Evolutionary conservation across 2,888 invertebrate genomes (phyloP), one percentile per base, ranked within the genome.

Genomic region (Muschampia staudingeri): DNA sequence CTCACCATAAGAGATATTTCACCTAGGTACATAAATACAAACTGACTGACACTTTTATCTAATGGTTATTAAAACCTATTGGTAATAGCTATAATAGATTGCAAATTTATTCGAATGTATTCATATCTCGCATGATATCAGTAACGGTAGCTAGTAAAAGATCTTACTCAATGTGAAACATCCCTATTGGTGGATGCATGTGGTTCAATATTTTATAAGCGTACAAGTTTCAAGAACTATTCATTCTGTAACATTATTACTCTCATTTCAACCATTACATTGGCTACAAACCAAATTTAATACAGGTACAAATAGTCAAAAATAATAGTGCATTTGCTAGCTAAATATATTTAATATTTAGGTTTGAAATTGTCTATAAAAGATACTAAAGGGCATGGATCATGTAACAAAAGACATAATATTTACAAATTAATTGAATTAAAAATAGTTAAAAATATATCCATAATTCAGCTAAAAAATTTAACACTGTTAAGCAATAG

Each of bases 1-100:
- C 9, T 37, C 75, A 76, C 80, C 80, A 61, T 61, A 44, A 76
- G 76, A 76, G 75, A 80, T 80, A 76, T 80, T 80, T 80, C 75
- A 76, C 80, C 76, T 42, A 52, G 56, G 1, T 34, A 34, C 14
- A 42, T 72, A 44, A 16, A 61, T 30, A 37, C n/a, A 3, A 19
- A 69, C n/a, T 42, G 70, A n/a, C 69, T 69, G 40, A 25, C 40
- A 69, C 42, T 42, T 40, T 12, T 52, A 75, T 61, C 42, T 76
- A 78, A 61, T 72, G 65, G 73, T 79, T n/a, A 65, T 61, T 61
- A n/a, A 65, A 67, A 69, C 2, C 16, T 61, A 78, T 16, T 12
- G 12, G 19, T 73, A 40, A 67, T 14, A 30, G 34, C 8, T 52
- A 37, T 40, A 65, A 56, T 1, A 80, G 75, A 80, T 76, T 61